Evolutionary conservation across 2,797 vertebrate genomes (phyloP).

Genomic region (Leptodactylus fallax): DNA sequence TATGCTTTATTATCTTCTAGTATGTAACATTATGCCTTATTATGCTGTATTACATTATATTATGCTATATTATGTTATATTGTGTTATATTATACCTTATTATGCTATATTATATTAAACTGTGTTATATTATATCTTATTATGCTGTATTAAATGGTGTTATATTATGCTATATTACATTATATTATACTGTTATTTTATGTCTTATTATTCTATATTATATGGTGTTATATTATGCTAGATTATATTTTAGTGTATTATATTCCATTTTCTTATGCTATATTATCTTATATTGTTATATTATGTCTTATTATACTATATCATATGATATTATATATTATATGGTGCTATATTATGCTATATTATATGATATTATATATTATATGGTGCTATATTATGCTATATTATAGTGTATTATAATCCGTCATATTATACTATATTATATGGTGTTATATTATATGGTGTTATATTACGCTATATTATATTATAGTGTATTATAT

Average conservation of each 20-base stretch:
- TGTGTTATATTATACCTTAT: neutral
- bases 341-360: no score
- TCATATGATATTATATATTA: no score
- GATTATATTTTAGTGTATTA: no score
- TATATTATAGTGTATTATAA: no score
- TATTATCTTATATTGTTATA: neutral
- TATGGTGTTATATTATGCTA: neutral
- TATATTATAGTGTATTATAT: no score
- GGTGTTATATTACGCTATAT: no score
- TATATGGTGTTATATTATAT: no score
- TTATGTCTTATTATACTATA: no score
- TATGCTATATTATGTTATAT: neutral
- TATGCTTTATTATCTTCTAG: neutral
- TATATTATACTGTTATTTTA: neutral
- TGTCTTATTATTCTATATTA: neutral
- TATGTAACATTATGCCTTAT: neutral
- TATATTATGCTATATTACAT: neutral
- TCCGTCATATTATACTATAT: neutral
- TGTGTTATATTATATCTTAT: neutral
- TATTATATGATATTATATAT: no score
- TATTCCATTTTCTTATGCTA: neutral
- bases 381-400: neutral
- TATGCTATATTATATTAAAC: neutral
- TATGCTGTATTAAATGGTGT: neutral
- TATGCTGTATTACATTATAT: no score